A percentile compares a stretch with the other conserved stretches of the same genome.
Evolutionary conservation across 2,888 invertebrate genomes (phyloP).

Genomic region (Parnassius mnemosyne): DNA sequence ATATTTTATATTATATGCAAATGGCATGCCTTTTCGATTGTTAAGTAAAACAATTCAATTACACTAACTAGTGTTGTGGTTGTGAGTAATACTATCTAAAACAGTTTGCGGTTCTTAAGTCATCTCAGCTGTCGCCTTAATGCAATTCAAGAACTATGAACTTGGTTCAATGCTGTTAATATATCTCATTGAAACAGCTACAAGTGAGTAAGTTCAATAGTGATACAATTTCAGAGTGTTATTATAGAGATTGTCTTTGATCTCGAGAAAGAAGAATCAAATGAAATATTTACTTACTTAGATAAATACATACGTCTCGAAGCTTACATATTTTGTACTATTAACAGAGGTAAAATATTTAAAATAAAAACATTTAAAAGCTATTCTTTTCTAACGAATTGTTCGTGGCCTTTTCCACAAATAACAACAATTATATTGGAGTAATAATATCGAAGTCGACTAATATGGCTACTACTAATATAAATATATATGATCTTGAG

Average conservation of each 20-base stretch:
- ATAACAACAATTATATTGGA: conserved; percentile 49
- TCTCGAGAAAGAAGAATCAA: conserved; percentile 12
- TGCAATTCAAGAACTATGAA: conserved; percentile 18
- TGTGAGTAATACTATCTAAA: conserved; percentile 25
- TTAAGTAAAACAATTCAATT: conserved; percentile 30
- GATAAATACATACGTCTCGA: conserved; percentile 30
- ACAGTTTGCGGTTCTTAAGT: conserved; percentile 22
- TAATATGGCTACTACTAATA: conserved; percentile 43
- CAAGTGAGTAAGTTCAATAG: conserved; percentile 10
- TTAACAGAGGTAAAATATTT: conserved; percentile 69
- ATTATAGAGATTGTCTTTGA: not conserved
- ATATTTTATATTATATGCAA: conserved; percentile 51
- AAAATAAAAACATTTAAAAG: conserved; percentile 47
- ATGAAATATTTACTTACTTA: conserved; percentile 13
- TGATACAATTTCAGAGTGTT: conserved; percentile 11
- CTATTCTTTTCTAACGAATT: conserved; percentile 38
- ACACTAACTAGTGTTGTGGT: conserved; percentile 25
- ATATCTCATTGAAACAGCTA: conserved; percentile 11
- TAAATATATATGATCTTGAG: conserved; percentile 20
- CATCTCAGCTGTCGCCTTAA: conserved; percentile 11
- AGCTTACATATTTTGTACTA: conserved; percentile 61
- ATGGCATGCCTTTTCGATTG: conserved; percentile 47
- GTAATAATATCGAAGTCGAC: conserved; percentile 53
- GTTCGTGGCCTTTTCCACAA: conserved; percentile 30
- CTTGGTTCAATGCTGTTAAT: conserved; percentile 15